These are phyloP conservation scores for Drosophila gaucha DNA, from an alignment of 2,888 invertebrate species.

Conservation along the genomic window DNA sequence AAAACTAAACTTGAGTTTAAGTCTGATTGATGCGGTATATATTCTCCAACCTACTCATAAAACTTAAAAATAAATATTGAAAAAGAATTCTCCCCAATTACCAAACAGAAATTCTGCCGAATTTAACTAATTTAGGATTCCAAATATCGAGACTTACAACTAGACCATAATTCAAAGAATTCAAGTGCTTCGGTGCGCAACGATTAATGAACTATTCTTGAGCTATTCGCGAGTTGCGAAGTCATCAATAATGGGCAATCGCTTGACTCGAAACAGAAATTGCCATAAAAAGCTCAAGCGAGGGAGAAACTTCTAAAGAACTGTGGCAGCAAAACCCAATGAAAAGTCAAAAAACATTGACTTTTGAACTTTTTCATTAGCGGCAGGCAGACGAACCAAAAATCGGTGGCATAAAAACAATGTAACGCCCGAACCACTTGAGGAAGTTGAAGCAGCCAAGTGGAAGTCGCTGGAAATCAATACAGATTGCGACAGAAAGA, in stretches of 20 bases:
- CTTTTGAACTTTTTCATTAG: slow-evolving; percentile 80
- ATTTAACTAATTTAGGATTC: neutral
- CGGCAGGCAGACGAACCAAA: slow-evolving; percentile 29
- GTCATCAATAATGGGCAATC: slow-evolving; percentile 65
- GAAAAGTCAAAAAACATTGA: slow-evolving; percentile 67
- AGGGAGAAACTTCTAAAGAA: slow-evolving; percentile 40
- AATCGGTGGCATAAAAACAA: slow-evolving; percentile 65
- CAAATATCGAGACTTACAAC: neutral
- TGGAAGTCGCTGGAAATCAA: slow-evolving; percentile 73
- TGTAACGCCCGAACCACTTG: slow-evolving; percentile 50
- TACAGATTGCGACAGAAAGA: slow-evolving; percentile 39
- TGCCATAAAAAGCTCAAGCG: slow-evolving; percentile 36
- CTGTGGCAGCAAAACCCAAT: slow-evolving; percentile 13
- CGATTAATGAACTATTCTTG: slow-evolving; percentile 51
- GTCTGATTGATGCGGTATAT: no score
- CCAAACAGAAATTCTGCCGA: no score
- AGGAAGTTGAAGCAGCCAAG: slow-evolving; percentile 70
- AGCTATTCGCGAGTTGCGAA: slow-evolving; percentile 34
- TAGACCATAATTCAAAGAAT: neutral
- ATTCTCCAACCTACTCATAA: no score
- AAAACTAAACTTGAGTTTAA: no score
- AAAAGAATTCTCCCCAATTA: no score
- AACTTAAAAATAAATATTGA: no score
- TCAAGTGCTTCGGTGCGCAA: slow-evolving; percentile 5
- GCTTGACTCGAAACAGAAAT: slow-evolving; percentile 45